These are phyloP conservation scores for Patiria miniata DNA, from an alignment of 35 echinoderm and acorn worm species.

Conservation along the genomic window DNA sequence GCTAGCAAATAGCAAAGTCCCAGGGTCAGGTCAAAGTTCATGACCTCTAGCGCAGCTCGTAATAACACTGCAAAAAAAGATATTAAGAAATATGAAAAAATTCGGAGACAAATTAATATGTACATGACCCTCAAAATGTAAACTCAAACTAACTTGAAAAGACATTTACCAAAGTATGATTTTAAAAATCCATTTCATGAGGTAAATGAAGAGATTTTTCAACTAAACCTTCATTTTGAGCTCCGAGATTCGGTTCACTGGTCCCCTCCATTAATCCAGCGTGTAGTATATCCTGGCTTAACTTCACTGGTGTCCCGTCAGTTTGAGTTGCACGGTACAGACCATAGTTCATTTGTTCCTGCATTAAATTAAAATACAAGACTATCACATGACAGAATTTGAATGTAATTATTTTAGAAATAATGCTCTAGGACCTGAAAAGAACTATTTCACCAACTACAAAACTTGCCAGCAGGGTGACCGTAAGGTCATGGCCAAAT, in stretches of 20 bases:
- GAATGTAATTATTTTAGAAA: too few relatives aligned
- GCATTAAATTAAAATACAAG: neutral
- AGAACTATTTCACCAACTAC: too few relatives aligned
- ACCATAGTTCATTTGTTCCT: neutral
- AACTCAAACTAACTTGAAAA: too few relatives aligned
- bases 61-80: conserved; percentile 75
- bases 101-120: too few relatives aligned
- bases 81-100: neutral
- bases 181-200: too few relatives aligned
- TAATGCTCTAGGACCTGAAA: too few relatives aligned
- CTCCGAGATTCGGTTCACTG: neutral
- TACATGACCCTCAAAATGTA: too few relatives aligned
- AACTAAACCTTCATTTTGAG: conserved; percentile 8
- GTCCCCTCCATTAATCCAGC: conserved; percentile 14
- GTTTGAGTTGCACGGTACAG: neutral
- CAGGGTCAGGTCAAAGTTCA: conserved; percentile 74
- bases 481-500: too few relatives aligned
- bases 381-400: too few relatives aligned
- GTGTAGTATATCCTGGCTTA: conserved; percentile 3
- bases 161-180: too few relatives aligned
- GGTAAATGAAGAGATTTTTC: too few relatives aligned
- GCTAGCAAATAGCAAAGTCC: conserved; percentile 78
- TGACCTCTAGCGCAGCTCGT: conserved; percentile 58
- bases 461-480: too few relatives aligned
- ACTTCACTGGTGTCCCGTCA: neutral